Conservation (phyloP, 2,888 invertebrate genomes). For the Rhogogaster chlorosoma region DNA sequence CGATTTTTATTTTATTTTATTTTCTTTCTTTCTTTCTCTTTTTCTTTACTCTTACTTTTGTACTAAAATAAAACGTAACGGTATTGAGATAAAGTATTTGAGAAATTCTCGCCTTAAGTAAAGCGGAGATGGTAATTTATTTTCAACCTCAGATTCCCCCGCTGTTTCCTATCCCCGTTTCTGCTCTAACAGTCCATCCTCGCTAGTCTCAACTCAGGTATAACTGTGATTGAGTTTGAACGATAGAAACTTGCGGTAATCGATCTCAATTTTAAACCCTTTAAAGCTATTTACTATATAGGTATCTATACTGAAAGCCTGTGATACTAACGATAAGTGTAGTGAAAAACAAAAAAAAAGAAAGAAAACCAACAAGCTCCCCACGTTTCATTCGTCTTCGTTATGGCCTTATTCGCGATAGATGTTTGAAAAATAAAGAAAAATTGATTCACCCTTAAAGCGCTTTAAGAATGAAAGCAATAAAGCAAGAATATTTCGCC, state of each 20-base stretch:
- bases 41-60: background rate
- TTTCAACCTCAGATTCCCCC: background rate
- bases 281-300: background rate
- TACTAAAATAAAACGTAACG: background rate
- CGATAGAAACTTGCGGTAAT: background rate
- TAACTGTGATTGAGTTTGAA: background rate
- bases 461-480: background rate
- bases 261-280: conserved; percentile 6
- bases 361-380: background rate
- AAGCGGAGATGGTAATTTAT: background rate
- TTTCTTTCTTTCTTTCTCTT: background rate
- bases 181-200: background rate
- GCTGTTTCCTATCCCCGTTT: background rate
- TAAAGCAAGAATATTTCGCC: background rate
- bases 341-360: background rate
- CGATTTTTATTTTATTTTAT: background rate
- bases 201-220: background rate
- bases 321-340: background rate
- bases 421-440: conserved; percentile 6
- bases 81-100: background rate
- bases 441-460: background rate
- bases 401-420: background rate
- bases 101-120: background rate
- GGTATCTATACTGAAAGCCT: background rate
- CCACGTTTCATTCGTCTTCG: conserved; percentile 22